Evolutionary conservation across 2,113 vertebrate genomes (phyloP).

Genomic region (Tenrec ecaudatus): DNA sequence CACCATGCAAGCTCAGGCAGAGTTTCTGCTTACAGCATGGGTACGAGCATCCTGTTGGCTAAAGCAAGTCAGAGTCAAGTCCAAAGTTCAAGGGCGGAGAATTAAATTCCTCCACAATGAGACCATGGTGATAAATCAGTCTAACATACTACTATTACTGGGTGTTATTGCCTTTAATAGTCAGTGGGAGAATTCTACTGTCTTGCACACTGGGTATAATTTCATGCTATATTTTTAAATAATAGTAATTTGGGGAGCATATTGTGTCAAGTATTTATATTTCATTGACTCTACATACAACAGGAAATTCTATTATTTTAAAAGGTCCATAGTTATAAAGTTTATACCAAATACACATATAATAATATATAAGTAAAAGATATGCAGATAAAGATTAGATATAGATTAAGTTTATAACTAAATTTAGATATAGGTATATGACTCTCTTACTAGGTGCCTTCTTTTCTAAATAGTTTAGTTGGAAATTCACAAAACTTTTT

Average conservation of each 20-base stretch:
- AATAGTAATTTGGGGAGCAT: neutral
- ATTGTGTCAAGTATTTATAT: neutral
- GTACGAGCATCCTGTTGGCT: neutral
- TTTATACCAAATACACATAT: neutral
- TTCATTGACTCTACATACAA: constrained; percentile 45
- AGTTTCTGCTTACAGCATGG: neutral
- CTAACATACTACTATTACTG: neutral
- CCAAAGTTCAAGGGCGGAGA: neutral
- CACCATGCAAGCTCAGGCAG: fast-evolving
- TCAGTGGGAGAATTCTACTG: constrained; percentile 10
- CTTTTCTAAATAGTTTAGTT: constrained; percentile 49
- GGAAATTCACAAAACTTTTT: constrained; percentile 27
- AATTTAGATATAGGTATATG: neutral
- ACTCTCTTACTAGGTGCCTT: constrained; percentile 9
- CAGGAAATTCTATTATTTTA: neutral
- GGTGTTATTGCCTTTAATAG: neutral
- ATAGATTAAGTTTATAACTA: neutral
- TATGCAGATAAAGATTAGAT: neutral
- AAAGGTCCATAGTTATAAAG: constrained; percentile 1
- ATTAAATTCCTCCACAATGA: neutral
- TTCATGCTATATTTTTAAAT: constrained; percentile 42
- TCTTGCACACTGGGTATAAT: neutral
- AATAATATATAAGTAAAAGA: neutral
- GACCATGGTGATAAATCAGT: neutral
- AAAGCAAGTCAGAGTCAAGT: neutral